phyloP scores from a whole-genome alignment of 2,113 vertebrate species.

The Eira barbara region DNA sequence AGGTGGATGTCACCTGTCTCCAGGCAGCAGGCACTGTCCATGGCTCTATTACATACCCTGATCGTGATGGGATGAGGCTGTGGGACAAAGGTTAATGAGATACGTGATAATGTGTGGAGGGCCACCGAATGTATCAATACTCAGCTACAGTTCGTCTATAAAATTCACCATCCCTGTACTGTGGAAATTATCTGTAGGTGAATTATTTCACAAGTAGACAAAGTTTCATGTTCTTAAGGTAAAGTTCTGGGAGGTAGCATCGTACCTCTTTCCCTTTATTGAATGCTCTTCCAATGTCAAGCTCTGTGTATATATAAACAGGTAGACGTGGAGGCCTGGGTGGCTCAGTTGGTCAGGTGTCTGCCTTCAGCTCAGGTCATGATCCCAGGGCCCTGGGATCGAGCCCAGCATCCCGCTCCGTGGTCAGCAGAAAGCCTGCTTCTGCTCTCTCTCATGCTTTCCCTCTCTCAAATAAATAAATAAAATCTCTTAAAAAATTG shows the following conservation, averaged over 20 bases:
- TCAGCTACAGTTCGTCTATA: not conserved
- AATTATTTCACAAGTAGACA: not conserved
- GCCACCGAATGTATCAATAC: not conserved
- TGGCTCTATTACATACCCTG: fast-evolving
- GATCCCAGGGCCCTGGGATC: no score
- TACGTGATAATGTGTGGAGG: not conserved
- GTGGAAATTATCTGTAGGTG: not conserved
- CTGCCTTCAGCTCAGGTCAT: no score
- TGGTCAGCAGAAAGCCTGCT: no score
- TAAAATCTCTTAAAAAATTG: not conserved
- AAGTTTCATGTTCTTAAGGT: not conserved
- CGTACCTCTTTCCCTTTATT: not conserved
- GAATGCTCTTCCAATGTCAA: not conserved
- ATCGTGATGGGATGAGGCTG: fast-evolving
- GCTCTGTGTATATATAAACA: not conserved
- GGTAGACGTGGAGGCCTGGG: not conserved
- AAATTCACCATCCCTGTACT: not conserved
- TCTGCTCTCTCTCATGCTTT: not conserved
- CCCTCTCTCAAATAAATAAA: not conserved
- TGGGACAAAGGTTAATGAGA: not conserved
- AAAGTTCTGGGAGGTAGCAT: not conserved
- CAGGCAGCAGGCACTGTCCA: not conserved
- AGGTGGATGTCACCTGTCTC: not conserved
- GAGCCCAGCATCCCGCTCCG: no score
- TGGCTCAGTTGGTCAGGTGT: no score